These are phyloP conservation scores for Xanthorhoe spadicearia DNA, from an alignment of 2,888 invertebrate species.

Conservation along the genomic window DNA sequence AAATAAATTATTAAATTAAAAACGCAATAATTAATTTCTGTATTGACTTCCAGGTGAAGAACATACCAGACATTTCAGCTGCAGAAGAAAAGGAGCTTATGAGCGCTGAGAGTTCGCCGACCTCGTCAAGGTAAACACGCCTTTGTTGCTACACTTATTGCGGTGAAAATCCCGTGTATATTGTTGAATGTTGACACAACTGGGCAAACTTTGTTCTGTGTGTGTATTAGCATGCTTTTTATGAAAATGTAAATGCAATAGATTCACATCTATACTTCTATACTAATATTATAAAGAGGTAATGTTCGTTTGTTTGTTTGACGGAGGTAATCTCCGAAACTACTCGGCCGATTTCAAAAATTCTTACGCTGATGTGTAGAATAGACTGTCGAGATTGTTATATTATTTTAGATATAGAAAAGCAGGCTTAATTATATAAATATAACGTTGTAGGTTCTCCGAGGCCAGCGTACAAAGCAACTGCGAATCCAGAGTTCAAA, in stretches of 20 bases:
- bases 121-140: constrained; percentile 67
- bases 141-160: constrained; percentile 14
- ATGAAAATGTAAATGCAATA: not conserved
- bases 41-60: constrained; percentile 80
- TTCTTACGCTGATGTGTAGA: no score
- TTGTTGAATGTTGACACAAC: constrained; percentile 20
- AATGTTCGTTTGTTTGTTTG: no score
- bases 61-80: constrained; percentile 90
- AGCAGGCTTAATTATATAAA: no score
- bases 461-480: constrained; percentile 67
- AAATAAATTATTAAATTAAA: no score
- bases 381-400: no score
- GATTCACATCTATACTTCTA: no score
- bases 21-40: not conserved
- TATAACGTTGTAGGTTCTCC: constrained; percentile 60
- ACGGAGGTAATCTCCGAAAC: no score
- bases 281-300: no score
- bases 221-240: not conserved
- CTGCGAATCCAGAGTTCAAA: constrained; percentile 49
- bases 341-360: no score
- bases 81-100: constrained; percentile 86
- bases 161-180: not conserved
- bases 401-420: no score
- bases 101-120: constrained; percentile 76
- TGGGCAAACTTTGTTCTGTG: constrained; percentile 16